phyloP scores from a whole-genome alignment of 2,113 vertebrate species.

The Psammodynastes pulverulentus region DNA sequence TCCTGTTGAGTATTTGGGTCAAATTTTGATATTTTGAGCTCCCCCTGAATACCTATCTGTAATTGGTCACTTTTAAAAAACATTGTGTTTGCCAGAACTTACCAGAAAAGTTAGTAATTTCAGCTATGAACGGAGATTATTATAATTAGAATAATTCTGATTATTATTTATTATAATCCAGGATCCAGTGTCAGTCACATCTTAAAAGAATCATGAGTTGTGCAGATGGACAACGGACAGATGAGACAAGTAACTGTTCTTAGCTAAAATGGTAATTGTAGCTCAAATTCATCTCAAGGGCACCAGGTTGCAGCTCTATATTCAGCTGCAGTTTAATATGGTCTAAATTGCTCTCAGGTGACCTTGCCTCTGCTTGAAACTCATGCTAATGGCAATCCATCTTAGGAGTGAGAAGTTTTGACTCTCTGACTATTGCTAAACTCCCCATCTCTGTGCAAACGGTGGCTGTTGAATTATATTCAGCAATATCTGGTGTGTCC shows the following conservation, averaged over 20 bases:
- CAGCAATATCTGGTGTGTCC: not conserved
- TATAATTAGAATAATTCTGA: too few relatives aligned
- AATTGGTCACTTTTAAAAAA: not conserved
- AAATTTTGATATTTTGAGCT: not conserved
- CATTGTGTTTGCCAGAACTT: not conserved
- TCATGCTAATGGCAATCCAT: not conserved
- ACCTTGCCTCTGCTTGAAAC: not conserved
- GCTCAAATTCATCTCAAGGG: not conserved
- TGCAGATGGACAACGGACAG: not conserved
- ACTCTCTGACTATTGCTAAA: not conserved
- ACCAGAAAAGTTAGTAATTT: not conserved
- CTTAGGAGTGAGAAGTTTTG: not conserved
- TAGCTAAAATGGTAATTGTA: not conserved
- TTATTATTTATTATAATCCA: not conserved
- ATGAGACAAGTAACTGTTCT: not conserved
- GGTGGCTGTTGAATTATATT: not conserved
- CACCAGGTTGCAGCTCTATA: not conserved
- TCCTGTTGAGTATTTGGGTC: not conserved
- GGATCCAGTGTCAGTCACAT: not conserved
- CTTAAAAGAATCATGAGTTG: not conserved
- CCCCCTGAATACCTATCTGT: not conserved
- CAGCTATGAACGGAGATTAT: not conserved
- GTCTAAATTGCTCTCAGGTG: not conserved
- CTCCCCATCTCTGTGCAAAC: not conserved
- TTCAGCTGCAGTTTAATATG: not conserved